These are phyloP conservation scores for Ormyrus labotus DNA, from an alignment of 2,888 invertebrate genomes.

Conservation along the genomic window DNA sequence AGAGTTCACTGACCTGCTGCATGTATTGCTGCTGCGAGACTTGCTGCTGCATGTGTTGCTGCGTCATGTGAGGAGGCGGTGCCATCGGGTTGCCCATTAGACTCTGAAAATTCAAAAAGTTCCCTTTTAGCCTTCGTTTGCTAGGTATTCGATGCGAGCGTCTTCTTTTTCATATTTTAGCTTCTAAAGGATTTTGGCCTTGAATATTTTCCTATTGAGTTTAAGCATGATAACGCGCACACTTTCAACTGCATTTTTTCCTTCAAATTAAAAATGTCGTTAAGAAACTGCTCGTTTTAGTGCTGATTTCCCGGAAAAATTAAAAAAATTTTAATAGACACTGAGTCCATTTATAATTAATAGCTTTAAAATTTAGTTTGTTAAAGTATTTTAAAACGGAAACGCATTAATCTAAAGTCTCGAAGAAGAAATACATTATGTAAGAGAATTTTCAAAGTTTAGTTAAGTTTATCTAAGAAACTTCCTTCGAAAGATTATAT, in stretches of 20 bases:
- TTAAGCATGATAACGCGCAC: too few relatives aligned
- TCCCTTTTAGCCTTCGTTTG: slow-evolving; percentile 12
- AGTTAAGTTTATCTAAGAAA: slow-evolving; percentile 33
- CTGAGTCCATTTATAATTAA: slow-evolving; percentile 12
- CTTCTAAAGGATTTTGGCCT: neutral
- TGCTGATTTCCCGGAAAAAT: too few relatives aligned
- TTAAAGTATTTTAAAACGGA: slow-evolving; percentile 16
- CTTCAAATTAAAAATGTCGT: too few relatives aligned
- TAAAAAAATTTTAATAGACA: too few relatives aligned
- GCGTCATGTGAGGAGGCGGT: slow-evolving; percentile 71
- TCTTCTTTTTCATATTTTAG: too few relatives aligned
- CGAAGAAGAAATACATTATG: slow-evolving; percentile 33
- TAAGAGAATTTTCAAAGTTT: slow-evolving; percentile 42
- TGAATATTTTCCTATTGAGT: too few relatives aligned
- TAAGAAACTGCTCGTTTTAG: too few relatives aligned
- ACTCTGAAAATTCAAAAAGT: slow-evolving; percentile 62
- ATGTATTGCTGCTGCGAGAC: slow-evolving; percentile 74
- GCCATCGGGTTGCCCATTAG: slow-evolving; percentile 73
- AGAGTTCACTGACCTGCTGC: slow-evolving; percentile 72
- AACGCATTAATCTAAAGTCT: slow-evolving; percentile 7
- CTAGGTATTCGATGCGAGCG: too few relatives aligned
- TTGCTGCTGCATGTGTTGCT: slow-evolving; percentile 67
- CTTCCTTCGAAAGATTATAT: slow-evolving; percentile 36
- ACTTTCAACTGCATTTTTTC: too few relatives aligned
- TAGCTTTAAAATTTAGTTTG: slow-evolving; percentile 27